Conservation (phyloP, 2,888 invertebrate species). For the Acanthosepion lycidas region DNA sequence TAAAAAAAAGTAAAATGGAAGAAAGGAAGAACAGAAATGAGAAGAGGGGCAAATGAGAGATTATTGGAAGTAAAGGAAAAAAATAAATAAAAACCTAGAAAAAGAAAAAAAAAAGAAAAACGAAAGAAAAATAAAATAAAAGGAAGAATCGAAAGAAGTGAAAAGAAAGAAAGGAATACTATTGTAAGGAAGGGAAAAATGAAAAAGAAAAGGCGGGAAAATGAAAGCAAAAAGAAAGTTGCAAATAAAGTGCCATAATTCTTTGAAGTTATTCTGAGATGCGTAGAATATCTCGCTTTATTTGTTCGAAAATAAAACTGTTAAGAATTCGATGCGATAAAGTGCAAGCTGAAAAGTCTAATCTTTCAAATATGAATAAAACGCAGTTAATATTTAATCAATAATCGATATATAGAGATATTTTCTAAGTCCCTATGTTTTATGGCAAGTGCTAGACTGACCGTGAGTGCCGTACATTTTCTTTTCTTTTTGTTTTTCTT, state of each 20-base stretch:
- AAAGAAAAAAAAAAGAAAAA: not conserved
- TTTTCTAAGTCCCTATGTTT: not conserved
- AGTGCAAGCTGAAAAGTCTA: not conserved
- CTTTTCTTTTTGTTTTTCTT: no score
- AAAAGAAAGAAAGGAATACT: not conserved
- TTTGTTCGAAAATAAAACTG: not conserved
- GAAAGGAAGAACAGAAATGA: not conserved
- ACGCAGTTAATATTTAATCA: not conserved
- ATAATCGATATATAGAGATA: not conserved
- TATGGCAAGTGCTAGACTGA: not conserved
- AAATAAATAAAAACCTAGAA: not conserved
- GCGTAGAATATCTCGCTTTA: not conserved
- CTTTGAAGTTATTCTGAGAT: not conserved
- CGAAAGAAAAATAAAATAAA: no score
- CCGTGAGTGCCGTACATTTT: no score
- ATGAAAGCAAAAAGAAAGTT: no score
- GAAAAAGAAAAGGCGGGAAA: not conserved
- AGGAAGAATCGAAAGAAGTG: not conserved
- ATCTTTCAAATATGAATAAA: not conserved
- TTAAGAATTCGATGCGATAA: not conserved
- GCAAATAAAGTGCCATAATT: not conserved
- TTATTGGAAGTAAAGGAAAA: no score
- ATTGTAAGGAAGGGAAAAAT: no score
- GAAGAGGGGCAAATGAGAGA: not conserved
- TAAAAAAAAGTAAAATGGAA: not conserved